A percentile compares a stretch with the other conserved stretches of the same genome.
These are phyloP conservation scores for Borostomias antarcticus DNA, from an alignment of 2,797 vertebrate species.

Conservation along the genomic window DNA sequence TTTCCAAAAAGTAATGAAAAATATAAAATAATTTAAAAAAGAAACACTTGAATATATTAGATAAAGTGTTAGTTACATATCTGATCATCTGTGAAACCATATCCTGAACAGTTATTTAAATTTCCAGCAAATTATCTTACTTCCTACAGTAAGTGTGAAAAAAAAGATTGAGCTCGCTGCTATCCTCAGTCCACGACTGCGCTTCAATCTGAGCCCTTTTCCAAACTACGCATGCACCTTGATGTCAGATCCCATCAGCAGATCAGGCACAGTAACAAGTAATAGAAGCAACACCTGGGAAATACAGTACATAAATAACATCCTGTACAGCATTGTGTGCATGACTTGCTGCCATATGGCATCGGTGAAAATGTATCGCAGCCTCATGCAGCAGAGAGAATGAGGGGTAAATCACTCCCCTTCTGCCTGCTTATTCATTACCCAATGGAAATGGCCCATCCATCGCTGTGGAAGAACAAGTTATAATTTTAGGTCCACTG, in stretches of 20 bases:
- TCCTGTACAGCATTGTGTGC: slow-evolving; percentile 55
- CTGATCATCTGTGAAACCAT: too few species aligned
- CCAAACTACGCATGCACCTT: slow-evolving; percentile 45
- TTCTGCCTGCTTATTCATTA: slow-evolving; percentile 62
- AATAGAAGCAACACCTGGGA: slow-evolving; percentile 69
- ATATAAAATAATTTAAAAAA: too few species aligned
- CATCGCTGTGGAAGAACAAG: slow-evolving; percentile 49
- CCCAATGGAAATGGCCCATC: slow-evolving; percentile 48
- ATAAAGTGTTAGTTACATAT: too few species aligned
- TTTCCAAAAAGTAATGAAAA: too few species aligned
- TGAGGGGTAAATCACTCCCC: slow-evolving; percentile 49
- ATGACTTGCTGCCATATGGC: slow-evolving; percentile 62
- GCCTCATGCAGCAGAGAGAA: slow-evolving; percentile 49
- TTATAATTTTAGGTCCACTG: slow-evolving; percentile 52
- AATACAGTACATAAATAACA: slow-evolving; percentile 70
- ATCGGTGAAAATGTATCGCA: slow-evolving; percentile 60
- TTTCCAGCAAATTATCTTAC: too few species aligned
- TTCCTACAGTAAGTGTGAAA: too few species aligned
- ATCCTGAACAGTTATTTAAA: too few species aligned
- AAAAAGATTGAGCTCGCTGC: too few species aligned
- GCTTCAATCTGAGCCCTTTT: slow-evolving; percentile 55
- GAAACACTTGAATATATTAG: too few species aligned
- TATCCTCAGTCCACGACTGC: too few species aligned
- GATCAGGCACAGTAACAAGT: slow-evolving; percentile 67
- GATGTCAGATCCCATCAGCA: slow-evolving; percentile 55